Conservation (phyloP, 2,797 vertebrate species). For the Naso thynnoides region DNA sequence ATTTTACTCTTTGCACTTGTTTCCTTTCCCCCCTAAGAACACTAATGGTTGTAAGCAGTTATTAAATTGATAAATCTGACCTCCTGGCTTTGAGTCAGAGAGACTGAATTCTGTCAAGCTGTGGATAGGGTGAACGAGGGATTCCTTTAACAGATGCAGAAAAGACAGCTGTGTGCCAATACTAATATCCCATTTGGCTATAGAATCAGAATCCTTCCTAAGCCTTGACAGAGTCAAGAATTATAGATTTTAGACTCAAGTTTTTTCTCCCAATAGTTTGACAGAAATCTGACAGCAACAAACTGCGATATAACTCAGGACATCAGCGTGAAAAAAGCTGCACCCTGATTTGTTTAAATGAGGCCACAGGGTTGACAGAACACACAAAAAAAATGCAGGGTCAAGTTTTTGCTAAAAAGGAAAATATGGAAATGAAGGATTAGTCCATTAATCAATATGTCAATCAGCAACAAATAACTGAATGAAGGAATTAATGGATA, state of each 20-base stretch:
- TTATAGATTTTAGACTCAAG: no score
- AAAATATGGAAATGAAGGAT: no score
- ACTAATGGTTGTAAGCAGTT: no score
- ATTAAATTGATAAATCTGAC: neutral
- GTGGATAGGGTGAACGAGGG: neutral
- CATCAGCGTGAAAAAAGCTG: neutral
- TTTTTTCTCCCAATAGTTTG: neutral
- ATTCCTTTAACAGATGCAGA: neutral
- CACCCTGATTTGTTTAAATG: neutral
- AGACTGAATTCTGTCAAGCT: neutral
- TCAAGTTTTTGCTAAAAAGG: no score
- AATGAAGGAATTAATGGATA: no score
- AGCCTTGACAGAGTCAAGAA: neutral
- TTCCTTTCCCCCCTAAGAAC: neutral
- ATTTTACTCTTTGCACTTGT: neutral
- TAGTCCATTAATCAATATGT: no score
- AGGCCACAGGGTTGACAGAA: neutral
- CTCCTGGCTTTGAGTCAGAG: neutral
- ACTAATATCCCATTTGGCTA: neutral
- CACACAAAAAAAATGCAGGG: neutral
- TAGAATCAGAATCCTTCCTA: neutral
- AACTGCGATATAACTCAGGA: neutral
- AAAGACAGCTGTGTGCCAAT: conserved; percentile 9
- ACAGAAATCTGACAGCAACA: neutral
- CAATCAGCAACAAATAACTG: no score